Evolutionary conservation across 2,113 vertebrate genomes (phyloP).

Genomic region (Pomatostomus ruficeps): DNA sequence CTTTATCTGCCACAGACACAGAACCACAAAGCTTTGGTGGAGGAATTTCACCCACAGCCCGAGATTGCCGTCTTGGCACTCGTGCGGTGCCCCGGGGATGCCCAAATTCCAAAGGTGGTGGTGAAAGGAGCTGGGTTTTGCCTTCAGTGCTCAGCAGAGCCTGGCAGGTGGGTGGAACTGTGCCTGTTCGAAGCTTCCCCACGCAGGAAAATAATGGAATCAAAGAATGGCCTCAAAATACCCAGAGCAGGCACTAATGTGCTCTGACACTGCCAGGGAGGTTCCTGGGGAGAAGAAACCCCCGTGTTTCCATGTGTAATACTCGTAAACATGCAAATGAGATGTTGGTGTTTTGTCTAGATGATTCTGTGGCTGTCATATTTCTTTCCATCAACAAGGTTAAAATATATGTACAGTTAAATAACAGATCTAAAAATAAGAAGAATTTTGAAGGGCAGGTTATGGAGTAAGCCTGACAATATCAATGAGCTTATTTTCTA

Average conservation of each 20-base stretch:
- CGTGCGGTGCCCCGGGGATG: not conserved
- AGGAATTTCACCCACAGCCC: constrained; percentile 5
- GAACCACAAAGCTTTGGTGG: constrained; percentile 39
- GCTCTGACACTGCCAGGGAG: constrained; percentile 22
- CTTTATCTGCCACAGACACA: not conserved
- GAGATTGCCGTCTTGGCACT: constrained; percentile 17
- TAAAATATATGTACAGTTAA: constrained; percentile 51
- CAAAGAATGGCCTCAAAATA: constrained; percentile 19
- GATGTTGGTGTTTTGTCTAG: constrained; percentile 26
- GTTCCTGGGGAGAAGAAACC: constrained; percentile 15
- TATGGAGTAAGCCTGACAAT: constrained; percentile 3
- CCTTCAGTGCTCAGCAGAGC: not conserved
- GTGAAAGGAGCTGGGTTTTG: not conserved
- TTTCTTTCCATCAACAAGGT: constrained; percentile 54
- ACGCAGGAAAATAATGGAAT: not conserved
- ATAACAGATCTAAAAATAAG: constrained; percentile 53
- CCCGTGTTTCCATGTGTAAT: not conserved
- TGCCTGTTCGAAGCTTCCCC: not conserved
- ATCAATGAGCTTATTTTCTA: not conserved
- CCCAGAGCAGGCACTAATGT: not conserved
- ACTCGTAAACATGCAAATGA: constrained; percentile 54
- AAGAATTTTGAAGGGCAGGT: constrained; percentile 50
- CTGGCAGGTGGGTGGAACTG: not conserved
- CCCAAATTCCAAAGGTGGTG: not conserved
- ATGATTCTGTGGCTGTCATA: constrained; percentile 21